These are phyloP conservation scores for Pyrrhosoma nymphula DNA, from an alignment of 2,888 invertebrate species.

Conservation along the genomic window DNA sequence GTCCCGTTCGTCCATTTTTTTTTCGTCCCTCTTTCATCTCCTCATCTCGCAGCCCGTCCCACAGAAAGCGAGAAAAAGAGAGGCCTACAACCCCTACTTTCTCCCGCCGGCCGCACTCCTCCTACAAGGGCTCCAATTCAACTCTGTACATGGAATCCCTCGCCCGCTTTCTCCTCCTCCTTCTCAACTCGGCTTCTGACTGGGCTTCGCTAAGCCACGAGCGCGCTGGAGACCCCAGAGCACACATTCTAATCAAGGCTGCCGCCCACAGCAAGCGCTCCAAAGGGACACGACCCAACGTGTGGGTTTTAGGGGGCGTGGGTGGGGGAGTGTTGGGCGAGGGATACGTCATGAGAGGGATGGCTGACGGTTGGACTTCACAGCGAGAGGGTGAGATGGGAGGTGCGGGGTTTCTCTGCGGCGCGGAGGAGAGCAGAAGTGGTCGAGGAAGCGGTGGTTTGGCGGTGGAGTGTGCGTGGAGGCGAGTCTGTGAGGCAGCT, in stretches of 20 bases:
- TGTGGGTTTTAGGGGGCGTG: too few relatives aligned
- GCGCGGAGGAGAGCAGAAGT: neutral
- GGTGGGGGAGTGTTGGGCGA: neutral
- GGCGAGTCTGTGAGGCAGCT: neutral
- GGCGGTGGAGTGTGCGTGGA: too few relatives aligned
- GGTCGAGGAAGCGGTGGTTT: neutral
- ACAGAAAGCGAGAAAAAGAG: neutral
- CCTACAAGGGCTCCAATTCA: neutral
- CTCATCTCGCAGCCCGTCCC: too few relatives aligned
- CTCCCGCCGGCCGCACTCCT: neutral
- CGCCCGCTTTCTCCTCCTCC: neutral
- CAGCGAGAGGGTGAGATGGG: neutral
- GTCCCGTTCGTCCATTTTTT: neutral
- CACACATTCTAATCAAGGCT: conserved; percentile 62
- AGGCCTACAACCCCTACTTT: neutral
- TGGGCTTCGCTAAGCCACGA: conserved; percentile 20
- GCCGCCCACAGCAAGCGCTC: conserved; percentile 51
- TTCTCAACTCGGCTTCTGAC: neutral
- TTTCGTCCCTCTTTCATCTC: neutral
- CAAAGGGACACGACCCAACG: neutral
- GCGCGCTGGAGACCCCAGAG: neutral
- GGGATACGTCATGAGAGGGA: too few relatives aligned
- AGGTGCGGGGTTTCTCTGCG: neutral
- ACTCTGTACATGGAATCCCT: neutral
- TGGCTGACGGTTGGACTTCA: too few relatives aligned